These are phyloP conservation scores for Sternotherus odoratus DNA, from an alignment of 2,797 vertebrate genomes.

Conservation along the genomic window DNA sequence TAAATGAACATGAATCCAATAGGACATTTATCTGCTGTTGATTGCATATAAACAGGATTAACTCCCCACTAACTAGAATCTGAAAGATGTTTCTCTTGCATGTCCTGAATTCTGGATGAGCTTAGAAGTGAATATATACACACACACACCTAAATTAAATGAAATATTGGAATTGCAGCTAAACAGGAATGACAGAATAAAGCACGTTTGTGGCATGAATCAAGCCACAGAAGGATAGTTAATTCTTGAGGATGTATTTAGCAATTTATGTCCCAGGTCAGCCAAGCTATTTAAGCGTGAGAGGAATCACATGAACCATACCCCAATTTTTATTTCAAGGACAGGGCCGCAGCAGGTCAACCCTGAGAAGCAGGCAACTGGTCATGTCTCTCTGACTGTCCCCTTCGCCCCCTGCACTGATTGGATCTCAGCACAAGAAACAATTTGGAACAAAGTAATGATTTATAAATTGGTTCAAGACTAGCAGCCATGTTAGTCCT, in stretches of 20 bases:
- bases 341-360: background rate
- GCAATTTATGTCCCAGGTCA: background rate
- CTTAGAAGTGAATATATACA: background rate
- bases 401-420: accelerated
- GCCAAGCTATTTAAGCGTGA: background rate
- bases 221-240: accelerated
- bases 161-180: background rate
- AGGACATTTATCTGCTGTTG: constrained; percentile 9
- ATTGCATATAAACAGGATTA: constrained; percentile 5
- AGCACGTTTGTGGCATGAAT: background rate
- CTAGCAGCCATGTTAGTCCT: too few relatives aligned
- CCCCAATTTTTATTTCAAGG: background rate
- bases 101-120: background rate
- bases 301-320: background rate
- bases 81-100: background rate
- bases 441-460: background rate
- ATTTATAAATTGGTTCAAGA: background rate
- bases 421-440: accelerated
- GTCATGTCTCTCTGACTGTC: accelerated
- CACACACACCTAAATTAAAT: background rate
- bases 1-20: constrained; percentile 6
- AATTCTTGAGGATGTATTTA: background rate
- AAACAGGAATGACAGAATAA: background rate
- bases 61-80: background rate
- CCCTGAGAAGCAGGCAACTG: background rate